phyloP scores from a whole-genome alignment of 2,888 invertebrate genomes.

The Melinopterus prodromus region DNA sequence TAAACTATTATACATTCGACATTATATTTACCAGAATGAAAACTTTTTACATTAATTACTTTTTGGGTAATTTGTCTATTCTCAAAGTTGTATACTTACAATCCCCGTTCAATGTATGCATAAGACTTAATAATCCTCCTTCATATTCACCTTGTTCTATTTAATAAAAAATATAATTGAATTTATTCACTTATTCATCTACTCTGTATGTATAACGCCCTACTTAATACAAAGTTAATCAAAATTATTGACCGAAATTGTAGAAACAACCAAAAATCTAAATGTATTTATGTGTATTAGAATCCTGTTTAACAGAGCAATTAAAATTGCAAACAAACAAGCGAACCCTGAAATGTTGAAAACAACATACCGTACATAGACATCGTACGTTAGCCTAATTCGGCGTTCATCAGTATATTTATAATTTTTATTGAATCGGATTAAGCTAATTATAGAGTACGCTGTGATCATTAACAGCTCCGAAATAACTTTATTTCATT shows the following conservation, averaged over 20 bases:
- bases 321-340: neutral
- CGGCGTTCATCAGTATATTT: neutral
- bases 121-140: too few relatives aligned
- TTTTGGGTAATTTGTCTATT: too few relatives aligned
- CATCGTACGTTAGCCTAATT: neutral
- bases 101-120: too few relatives aligned
- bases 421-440: neutral
- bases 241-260: neutral
- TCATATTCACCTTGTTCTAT: neutral
- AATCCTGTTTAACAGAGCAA: neutral
- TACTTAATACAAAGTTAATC: neutral
- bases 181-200: conserved; percentile 6
- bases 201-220: neutral
- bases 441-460: neutral
- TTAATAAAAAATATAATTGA: conserved; percentile 8
- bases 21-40: too few relatives aligned
- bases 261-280: neutral
- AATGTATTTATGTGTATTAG: neutral
- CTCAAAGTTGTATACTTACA: too few relatives aligned
- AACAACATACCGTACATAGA: neutral
- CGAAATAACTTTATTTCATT: neutral
- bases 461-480: neutral
- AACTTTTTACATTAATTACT: too few relatives aligned
- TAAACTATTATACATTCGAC: too few relatives aligned
- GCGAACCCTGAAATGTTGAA: neutral